Evolutionary conservation across 2,113 vertebrate species (phyloP).

Genomic region (Heterocephalus glaber): DNA sequence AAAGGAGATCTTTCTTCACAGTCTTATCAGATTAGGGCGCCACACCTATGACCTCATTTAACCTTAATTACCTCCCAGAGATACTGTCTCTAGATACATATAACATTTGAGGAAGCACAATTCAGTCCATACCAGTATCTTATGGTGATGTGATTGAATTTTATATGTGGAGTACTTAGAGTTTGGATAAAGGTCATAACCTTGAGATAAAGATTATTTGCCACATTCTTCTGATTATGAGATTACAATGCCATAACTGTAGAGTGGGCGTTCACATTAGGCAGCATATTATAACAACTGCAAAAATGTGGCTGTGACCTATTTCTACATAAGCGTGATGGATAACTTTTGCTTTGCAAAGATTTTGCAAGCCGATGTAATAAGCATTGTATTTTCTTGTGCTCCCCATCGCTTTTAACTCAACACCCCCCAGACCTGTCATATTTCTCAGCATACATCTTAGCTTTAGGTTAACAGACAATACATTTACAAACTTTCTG

Average conservation of each 20-base stretch:
- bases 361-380: background rate
- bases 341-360: constrained; percentile 58
- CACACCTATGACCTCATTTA: background rate
- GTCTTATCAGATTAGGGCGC: background rate
- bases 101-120: background rate
- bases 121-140: background rate
- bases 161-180: background rate
- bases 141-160: background rate
- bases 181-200: background rate
- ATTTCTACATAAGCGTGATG: constrained; percentile 51
- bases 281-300: constrained; percentile 8
- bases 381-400: constrained; percentile 10
- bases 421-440: background rate
- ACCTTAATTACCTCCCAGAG: background rate
- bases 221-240: constrained; percentile 49
- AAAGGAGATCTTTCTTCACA: background rate
- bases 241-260: background rate
- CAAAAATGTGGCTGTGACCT: constrained; percentile 49
- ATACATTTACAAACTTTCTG: constrained; percentile 58
- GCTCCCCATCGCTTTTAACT: background rate
- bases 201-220: background rate
- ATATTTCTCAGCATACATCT: constrained; percentile 29
- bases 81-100: background rate
- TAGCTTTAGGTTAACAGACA: constrained; percentile 55
- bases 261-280: background rate